phyloP scores from a whole-genome alignment of 2,113 vertebrate genomes.

The Malurus alboscapulatus region DNA sequence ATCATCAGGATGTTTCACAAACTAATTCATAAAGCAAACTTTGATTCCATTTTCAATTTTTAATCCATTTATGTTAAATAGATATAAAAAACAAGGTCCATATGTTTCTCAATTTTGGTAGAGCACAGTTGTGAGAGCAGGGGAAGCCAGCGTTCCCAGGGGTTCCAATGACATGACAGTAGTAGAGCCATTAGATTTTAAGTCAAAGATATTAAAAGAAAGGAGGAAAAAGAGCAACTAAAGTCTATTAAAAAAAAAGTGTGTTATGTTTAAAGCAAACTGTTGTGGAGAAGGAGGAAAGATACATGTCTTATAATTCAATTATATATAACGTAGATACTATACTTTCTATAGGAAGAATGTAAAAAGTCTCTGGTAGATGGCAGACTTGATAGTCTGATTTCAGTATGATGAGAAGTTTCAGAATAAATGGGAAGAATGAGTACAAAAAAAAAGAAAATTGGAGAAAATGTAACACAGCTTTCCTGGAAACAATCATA shows the following conservation, averaged over 20 bases:
- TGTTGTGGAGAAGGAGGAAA: not conserved
- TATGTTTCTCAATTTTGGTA: not conserved
- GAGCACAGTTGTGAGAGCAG: not conserved
- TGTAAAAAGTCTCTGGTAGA: not conserved
- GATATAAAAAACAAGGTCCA: not conserved
- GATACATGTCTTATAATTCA: not conserved
- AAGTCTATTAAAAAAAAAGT: not conserved
- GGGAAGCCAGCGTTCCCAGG: not conserved
- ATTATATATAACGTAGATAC: not conserved
- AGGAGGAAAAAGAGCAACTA: not conserved
- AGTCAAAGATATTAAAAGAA: not conserved
- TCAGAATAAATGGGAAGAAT: not conserved
- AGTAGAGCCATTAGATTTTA: not conserved
- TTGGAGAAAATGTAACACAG: not conserved
- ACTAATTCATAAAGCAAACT: not conserved
- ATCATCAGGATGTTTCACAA: not conserved
- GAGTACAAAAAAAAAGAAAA: not conserved
- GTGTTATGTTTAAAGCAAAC: not conserved
- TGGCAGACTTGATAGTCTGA: not conserved
- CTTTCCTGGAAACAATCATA: not conserved
- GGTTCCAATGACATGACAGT: not conserved
- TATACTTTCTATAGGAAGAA: not conserved
- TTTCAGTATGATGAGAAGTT: not conserved
- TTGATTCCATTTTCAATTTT: not conserved
- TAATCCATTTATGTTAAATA: not conserved